Percentiles rank a stretch among this genome's conserved stretches.
Evolutionary conservation across 2,113 vertebrate genomes (phyloP).

Genomic region (Dromiciops gliroides): DNA sequence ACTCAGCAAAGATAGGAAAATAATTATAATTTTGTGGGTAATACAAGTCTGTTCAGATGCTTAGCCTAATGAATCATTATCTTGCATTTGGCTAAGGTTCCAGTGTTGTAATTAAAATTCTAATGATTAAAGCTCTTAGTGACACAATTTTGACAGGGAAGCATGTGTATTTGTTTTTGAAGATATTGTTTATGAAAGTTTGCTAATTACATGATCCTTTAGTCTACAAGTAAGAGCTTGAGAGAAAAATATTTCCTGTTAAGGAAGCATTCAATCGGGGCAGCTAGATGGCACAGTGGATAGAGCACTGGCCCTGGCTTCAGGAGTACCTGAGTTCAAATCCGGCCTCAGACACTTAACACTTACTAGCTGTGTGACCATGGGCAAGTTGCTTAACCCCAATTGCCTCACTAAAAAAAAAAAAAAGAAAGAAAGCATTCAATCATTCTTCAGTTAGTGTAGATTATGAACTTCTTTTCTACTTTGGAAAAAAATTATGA

Average conservation of each 20-base stretch:
- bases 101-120: conserved; percentile 53
- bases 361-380: too few species aligned
- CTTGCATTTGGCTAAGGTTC: conserved; percentile 34
- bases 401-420: too few species aligned
- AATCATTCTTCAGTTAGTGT: conserved; percentile 52
- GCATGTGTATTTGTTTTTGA: conserved; percentile 41
- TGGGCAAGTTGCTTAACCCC: too few species aligned
- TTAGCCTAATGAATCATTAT: conserved; percentile 65
- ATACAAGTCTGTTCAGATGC: conserved; percentile 22
- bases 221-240: conserved; percentile 39
- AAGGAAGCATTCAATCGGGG: conserved; percentile 42
- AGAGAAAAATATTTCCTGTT: conserved; percentile 12
- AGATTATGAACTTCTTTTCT: neutral
- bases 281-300: too few species aligned
- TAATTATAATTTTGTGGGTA: conserved; percentile 57
- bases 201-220: conserved; percentile 65
- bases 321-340: too few species aligned
- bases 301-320: too few species aligned
- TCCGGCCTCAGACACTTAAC: too few species aligned
- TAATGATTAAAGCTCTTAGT: conserved; percentile 64
- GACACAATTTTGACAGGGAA: conserved; percentile 55
- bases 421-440: conserved; percentile 9
- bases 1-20: conserved; percentile 57
- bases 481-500: neutral
- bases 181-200: conserved; percentile 66